These are phyloP conservation scores for Oncorhynchus kisutch DNA, from an alignment of 2,113 vertebrate genomes.

Conservation along the genomic window DNA sequence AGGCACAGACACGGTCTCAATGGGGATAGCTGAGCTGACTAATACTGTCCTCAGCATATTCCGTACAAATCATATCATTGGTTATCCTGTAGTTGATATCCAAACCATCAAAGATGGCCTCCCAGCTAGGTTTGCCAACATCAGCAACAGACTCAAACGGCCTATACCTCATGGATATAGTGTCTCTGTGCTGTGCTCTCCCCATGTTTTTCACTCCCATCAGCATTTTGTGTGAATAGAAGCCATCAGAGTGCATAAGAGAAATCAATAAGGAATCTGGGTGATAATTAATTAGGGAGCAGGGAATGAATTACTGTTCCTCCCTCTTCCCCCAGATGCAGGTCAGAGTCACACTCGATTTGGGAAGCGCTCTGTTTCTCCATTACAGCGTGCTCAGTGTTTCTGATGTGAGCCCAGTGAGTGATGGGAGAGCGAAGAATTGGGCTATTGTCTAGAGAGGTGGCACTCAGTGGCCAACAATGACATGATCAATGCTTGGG, in stretches of 20 bases:
- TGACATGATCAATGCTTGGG: constrained; percentile 15
- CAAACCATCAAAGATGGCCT: no score
- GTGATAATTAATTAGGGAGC: constrained; percentile 80
- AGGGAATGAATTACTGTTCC: constrained; percentile 75
- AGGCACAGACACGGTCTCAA: no score
- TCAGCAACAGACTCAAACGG: not conserved
- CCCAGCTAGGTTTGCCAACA: not conserved
- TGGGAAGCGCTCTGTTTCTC: constrained; percentile 71
- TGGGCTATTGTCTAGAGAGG: constrained; percentile 23
- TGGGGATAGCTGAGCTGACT: not conserved
- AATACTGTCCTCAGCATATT: not conserved
- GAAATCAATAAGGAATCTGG: constrained; percentile 83
- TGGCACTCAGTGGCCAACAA: constrained; percentile 19
- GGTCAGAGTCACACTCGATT: constrained; percentile 68
- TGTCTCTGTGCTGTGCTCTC: not conserved
- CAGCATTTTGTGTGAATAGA: constrained; percentile 60
- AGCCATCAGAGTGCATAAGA: constrained; percentile 61
- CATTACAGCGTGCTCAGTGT: constrained; percentile 56
- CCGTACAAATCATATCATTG: not conserved
- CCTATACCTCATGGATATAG: not conserved
- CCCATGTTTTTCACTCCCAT: constrained; percentile 40
- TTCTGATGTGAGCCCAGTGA: constrained; percentile 55
- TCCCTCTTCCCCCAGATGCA: constrained; percentile 62
- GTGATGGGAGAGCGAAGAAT: constrained; percentile 46
- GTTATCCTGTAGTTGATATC: not conserved